phyloP scores from a whole-genome alignment of 37 sponge, comb jelly and placozoan genomes.

The Cladorhizidae sp. region DNA sequence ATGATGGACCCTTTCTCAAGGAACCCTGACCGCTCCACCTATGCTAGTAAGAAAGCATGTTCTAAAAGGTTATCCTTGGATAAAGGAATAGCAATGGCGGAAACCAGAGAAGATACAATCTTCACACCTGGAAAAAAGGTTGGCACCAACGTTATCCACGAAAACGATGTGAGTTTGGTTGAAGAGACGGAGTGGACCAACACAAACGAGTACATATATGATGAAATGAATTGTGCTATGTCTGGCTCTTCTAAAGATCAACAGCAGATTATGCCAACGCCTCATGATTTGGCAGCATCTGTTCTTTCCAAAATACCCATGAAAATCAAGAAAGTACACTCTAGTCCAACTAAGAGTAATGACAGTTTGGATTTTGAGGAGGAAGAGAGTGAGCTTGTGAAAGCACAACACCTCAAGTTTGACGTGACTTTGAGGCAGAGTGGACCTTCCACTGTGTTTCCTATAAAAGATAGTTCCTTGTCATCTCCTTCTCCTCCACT shows the following conservation, averaged over 20 bases:
- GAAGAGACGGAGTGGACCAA: neutral
- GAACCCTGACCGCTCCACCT: slow-evolving; percentile 30
- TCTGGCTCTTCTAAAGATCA: neutral
- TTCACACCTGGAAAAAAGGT: no score
- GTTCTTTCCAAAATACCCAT: slow-evolving; percentile 38
- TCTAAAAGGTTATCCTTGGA: neutral
- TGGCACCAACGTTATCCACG: no score
- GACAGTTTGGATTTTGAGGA: neutral
- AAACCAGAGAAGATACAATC: no score
- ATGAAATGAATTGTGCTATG: neutral
- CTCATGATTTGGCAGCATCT: slow-evolving; percentile 69
- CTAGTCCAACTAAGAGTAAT: neutral
- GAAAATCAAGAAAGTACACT: neutral
- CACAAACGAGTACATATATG: no score
- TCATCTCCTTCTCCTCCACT: neutral
- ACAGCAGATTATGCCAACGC: slow-evolving; percentile 16
- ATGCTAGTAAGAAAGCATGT: slow-evolving; percentile 31
- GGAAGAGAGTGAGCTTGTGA: neutral
- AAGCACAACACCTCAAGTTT: neutral
- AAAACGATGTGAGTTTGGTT: neutral
- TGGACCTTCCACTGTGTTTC: neutral
- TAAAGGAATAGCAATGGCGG: neutral
- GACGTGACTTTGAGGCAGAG: neutral
- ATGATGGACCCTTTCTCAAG: slow-evolving; percentile 20
- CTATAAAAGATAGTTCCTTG: neutral